Conservation (phyloP, 2,888 invertebrate species). For the Drosophila diplacantha region DNA sequence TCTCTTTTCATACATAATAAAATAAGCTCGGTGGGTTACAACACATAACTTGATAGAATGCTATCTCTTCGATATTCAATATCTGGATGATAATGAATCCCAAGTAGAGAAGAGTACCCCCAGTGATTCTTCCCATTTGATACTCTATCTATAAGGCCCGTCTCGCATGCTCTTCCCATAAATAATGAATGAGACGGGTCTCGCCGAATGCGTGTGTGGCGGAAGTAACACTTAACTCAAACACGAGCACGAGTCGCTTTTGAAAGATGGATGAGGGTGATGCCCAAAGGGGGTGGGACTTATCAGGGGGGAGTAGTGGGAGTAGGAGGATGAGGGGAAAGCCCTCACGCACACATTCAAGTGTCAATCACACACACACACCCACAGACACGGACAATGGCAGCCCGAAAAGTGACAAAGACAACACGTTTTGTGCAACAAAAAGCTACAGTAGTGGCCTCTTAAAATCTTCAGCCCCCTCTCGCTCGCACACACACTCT, state of each 20-base stretch:
- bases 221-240: constrained; percentile 69
- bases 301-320: not conserved
- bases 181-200: constrained; percentile 57
- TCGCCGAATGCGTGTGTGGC: constrained; percentile 53
- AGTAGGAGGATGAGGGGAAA: constrained; percentile 2
- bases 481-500: constrained; percentile 14
- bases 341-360: constrained; percentile 29
- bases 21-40: not conserved
- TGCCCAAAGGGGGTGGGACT: not conserved
- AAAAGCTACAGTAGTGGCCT: constrained; percentile 54
- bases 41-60: not conserved
- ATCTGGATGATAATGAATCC: not conserved
- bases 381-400: constrained; percentile 23
- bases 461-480: constrained; percentile 35
- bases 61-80: too few species aligned
- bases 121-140: constrained; percentile 7
- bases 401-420: constrained; percentile 56
- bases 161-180: constrained; percentile 23
- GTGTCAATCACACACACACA: constrained; percentile 40
- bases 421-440: constrained; percentile 57
- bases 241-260: constrained; percentile 32
- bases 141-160: constrained; percentile 9
- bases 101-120: not conserved
- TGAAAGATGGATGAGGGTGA: constrained; percentile 36
- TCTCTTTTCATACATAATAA: not conserved